A percentile compares a stretch with the other conserved stretches of the same genome.
These are phyloP conservation scores for Rhombomys opimus DNA, from an alignment of 2,113 vertebrate species.

Conservation along the genomic window DNA sequence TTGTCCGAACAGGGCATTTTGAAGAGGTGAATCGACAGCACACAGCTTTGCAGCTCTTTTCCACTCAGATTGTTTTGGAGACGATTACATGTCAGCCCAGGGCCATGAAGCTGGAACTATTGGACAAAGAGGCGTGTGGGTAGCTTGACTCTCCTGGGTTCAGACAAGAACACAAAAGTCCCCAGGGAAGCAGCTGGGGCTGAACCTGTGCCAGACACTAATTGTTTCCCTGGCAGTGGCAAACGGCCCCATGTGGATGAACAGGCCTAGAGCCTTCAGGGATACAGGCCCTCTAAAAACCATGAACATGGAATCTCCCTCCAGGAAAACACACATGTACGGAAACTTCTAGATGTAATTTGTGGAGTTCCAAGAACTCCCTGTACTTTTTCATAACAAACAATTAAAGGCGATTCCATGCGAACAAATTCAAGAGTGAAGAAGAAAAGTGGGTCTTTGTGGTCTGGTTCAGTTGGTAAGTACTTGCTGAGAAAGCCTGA, in stretches of 20 bases:
- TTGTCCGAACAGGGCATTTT: accelerated
- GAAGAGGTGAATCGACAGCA: background rate
- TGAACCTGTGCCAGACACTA: background rate
- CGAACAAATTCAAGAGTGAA: background rate
- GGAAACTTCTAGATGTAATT: background rate
- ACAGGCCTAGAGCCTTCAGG: too few species aligned
- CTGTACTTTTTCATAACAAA: background rate
- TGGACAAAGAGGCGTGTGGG: background rate
- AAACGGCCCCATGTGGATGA: background rate
- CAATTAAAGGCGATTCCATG: background rate
- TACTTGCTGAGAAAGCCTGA: background rate
- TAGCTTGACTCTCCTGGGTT: too few species aligned
- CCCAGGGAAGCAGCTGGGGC: background rate
- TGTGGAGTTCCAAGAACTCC: background rate
- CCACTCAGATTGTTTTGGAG: background rate
- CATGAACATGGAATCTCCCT: accelerated
- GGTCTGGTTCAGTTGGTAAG: too few species aligned
- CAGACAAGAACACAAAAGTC: background rate
- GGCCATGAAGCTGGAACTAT: background rate
- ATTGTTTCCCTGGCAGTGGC: background rate
- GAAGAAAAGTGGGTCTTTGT: background rate
- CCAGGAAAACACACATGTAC: background rate
- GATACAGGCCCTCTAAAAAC: background rate
- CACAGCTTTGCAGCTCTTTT: background rate
- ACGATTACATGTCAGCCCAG: background rate